These are phyloP conservation scores for Lagopus muta DNA, from an alignment of 2,113 vertebrate species.

Conservation along the genomic window DNA sequence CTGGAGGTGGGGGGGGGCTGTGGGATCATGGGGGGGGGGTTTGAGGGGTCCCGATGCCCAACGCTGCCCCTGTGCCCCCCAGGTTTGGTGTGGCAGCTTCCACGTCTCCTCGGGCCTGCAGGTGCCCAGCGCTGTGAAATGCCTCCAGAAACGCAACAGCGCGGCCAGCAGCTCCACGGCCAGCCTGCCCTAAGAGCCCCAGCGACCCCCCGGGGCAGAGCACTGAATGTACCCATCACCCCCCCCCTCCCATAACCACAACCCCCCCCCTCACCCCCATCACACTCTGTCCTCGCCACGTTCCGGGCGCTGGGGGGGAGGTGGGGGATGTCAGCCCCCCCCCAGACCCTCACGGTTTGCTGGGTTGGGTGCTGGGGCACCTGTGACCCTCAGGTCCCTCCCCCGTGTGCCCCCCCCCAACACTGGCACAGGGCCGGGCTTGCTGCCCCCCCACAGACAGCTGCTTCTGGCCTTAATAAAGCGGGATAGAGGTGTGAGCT, in stretches of 20 bases:
- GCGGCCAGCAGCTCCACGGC: constrained; percentile 93
- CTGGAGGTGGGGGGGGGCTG: too few species aligned
- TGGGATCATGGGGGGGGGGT: too few species aligned
- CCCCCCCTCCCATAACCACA: too few species aligned
- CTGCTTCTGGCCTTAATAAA: constrained; percentile 75
- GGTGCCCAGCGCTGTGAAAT: constrained; percentile 89
- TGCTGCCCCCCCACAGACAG: background rate
- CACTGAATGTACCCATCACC: constrained; percentile 26
- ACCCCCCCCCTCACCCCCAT: background rate
- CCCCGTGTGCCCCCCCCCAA: background rate
- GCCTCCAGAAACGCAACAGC: constrained; percentile 91
- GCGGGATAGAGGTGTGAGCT: constrained; percentile 1
- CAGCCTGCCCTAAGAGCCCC: constrained; percentile 85
- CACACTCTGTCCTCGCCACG: too few species aligned
- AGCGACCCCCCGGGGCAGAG: background rate
- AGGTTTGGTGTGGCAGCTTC: constrained; percentile 98
- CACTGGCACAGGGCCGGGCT: background rate
- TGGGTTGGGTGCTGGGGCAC: background rate
- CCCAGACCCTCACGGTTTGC: background rate
- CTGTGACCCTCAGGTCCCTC: background rate
- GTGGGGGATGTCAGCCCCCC: background rate
- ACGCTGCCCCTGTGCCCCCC: background rate
- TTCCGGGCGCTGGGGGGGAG: background rate
- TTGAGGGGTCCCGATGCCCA: background rate
- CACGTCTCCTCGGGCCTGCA: constrained; percentile 90